A percentile compares a stretch with the other conserved stretches of the same genome.
These are phyloP conservation scores for Azemiops feae DNA, from an alignment of 2,113 vertebrate genomes.

Conservation along the genomic window DNA sequence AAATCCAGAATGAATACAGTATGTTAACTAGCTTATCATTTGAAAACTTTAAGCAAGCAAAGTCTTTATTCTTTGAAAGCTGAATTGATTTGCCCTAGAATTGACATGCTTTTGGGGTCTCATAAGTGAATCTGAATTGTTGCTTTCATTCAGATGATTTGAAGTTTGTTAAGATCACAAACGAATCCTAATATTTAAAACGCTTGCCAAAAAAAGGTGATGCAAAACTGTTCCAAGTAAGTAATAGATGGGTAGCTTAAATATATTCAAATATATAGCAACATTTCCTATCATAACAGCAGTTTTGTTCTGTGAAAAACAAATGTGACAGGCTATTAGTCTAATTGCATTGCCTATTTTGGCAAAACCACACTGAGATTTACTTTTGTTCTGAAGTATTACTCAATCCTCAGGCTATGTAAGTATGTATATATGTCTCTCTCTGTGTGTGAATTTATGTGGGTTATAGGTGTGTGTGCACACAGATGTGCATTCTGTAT, in stretches of 20 bases:
- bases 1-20: neutral
- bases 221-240: neutral
- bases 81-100: conserved; percentile 16
- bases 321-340: neutral
- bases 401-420: neutral
- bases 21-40: neutral
- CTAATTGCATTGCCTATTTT: conserved; percentile 7
- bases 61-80: neutral
- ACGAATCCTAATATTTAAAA: conserved; percentile 1
- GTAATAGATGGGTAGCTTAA: conserved; percentile 18
- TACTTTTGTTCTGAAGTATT: neutral
- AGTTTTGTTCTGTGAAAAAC: conserved; percentile 30
- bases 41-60: neutral
- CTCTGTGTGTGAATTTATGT: no score
- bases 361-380: conserved; percentile 6
- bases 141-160: conserved; percentile 14
- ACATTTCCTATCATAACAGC: conserved; percentile 23
- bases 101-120: neutral
- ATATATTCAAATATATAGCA: neutral
- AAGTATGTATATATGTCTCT: neutral
- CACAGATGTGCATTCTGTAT: neutral
- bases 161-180: neutral
- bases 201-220: neutral
- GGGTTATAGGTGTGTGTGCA: no score
- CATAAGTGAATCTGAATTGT: neutral